phyloP scores from a whole-genome alignment of 2,797 vertebrate species.

The Spheniscus humboldti region DNA sequence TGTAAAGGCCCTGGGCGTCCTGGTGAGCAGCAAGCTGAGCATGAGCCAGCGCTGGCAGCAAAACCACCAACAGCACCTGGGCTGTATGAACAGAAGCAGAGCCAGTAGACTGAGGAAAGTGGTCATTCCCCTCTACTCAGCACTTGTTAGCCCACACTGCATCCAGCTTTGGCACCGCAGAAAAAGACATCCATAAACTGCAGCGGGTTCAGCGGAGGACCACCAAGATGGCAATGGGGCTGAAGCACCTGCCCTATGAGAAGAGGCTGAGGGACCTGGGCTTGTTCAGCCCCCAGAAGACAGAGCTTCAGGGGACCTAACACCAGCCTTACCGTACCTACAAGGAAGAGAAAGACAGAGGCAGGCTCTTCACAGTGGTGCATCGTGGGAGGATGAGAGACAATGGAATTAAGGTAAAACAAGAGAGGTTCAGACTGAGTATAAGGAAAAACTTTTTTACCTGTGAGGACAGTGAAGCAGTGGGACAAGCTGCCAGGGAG shows the following conservation, averaged over 20 bases:
- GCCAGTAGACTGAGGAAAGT: not conserved
- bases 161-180: not conserved
- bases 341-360: not conserved
- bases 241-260: not conserved
- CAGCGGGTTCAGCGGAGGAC: rapidly evolving
- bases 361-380: not conserved
- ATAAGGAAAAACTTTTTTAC: not conserved
- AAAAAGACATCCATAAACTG: not conserved
- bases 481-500: not conserved
- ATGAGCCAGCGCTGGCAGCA: not conserved
- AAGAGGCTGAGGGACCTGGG: not conserved
- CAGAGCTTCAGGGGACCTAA: rapidly evolving
- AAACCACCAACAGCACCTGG: not conserved
- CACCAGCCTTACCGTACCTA: not conserved
- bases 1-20: not conserved
- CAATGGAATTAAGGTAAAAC: not conserved
- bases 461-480: not conserved
- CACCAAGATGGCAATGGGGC: rapidly evolving
- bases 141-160: not conserved
- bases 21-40: not conserved
- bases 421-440: not conserved
- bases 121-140: not conserved
- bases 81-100: not conserved
- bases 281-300: not conserved
- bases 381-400: not conserved